phyloP scores from a whole-genome alignment of 2,797 vertebrate species.

The Danio albolineatus region DNA sequence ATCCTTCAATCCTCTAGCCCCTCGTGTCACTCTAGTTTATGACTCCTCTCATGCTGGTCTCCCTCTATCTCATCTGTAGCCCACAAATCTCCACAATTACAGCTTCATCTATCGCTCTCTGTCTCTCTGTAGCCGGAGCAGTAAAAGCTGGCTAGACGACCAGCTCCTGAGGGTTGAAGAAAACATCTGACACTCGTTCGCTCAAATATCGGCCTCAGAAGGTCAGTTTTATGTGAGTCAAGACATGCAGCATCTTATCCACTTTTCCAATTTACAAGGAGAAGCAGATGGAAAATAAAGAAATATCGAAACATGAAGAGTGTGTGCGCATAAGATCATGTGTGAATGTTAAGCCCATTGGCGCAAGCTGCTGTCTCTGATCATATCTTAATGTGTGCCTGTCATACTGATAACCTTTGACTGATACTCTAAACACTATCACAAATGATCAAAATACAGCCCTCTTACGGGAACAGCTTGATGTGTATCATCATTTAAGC shows the following conservation, averaged over 20 bases:
- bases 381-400: constrained; percentile 31
- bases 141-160: constrained; percentile 22
- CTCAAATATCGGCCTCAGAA: constrained; percentile 16
- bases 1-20: background rate
- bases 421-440: background rate
- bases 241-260: background rate
- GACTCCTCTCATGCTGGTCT: background rate
- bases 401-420: constrained; percentile 38
- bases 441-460: constrained; percentile 9
- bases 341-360: constrained; percentile 13
- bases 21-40: background rate
- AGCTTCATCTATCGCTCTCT: background rate
- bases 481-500: background rate
- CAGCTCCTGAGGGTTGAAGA: constrained; percentile 22
- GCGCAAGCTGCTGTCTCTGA: constrained; percentile 31
- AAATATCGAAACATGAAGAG: background rate
- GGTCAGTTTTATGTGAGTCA: background rate
- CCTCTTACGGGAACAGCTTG: constrained; percentile 20
- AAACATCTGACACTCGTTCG: constrained; percentile 24
- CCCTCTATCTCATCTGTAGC: constrained; percentile 2
- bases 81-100: constrained; percentile 32
- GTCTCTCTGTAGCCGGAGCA: constrained; percentile 13
- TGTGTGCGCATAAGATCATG: background rate
- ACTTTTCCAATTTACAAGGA: background rate
- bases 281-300: background rate